Percentiles rank a stretch among this genome's conserved stretches.
Conservation (phyloP, 1,140 invertebrate species). For the Drosophila busckii region DNA sequence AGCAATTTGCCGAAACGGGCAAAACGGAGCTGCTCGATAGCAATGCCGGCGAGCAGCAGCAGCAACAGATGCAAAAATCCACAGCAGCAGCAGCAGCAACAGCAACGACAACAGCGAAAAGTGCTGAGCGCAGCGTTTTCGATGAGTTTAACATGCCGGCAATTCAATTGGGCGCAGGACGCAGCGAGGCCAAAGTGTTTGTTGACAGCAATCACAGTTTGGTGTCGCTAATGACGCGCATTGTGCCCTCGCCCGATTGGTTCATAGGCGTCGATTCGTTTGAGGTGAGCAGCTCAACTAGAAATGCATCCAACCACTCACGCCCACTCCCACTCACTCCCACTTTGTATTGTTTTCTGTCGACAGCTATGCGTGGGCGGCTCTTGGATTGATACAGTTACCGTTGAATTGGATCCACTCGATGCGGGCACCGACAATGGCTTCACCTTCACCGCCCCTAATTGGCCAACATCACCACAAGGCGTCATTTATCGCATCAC, state of each 20-base stretch:
- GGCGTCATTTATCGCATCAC: constrained; percentile 95
- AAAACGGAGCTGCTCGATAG: constrained; percentile 85
- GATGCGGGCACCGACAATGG: constrained; percentile 99
- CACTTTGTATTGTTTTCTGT: neutral
- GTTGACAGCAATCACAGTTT: constrained; percentile 94
- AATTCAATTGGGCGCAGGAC: constrained; percentile 86
- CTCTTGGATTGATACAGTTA: constrained; percentile 95
- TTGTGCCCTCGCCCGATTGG: constrained; percentile 98
- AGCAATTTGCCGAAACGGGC: constrained; percentile 90
- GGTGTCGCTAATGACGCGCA: constrained; percentile 91
- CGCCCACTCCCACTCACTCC: neutral
- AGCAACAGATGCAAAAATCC: constrained; percentile 56
- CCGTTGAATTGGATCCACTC: constrained; percentile 95
- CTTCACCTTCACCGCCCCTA: constrained; percentile 96
- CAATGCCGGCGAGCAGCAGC: constrained; percentile 79
- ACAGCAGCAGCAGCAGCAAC: constrained; percentile 14
- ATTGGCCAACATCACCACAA: constrained; percentile 94
- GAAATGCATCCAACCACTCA: constrained; percentile 2
- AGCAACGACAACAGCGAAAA: constrained; percentile 2
- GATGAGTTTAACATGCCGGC: constrained; percentile 91
- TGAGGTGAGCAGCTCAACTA: constrained; percentile 79
- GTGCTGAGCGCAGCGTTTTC: constrained; percentile 81
- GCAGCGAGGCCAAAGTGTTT: constrained; percentile 90
- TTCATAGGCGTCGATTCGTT: constrained; percentile 97
- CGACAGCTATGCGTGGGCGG: constrained; percentile 93